phyloP scores from a whole-genome alignment of 2,888 invertebrate species.

The Chydorus sphaericus region DNA sequence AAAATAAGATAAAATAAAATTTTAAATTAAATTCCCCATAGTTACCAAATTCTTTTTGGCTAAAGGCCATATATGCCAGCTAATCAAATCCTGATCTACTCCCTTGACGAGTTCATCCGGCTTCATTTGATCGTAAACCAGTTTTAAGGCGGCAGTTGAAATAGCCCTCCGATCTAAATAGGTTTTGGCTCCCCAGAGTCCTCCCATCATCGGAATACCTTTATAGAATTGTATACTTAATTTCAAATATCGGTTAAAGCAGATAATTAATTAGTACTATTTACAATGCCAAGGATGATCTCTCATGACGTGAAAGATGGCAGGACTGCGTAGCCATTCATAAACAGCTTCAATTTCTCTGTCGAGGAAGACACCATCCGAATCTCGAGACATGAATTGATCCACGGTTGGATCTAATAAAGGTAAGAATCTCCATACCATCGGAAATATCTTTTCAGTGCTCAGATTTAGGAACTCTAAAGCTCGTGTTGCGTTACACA shows the following conservation, averaged over 20 bases:
- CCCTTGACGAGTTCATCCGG: background rate
- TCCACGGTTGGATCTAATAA: constrained; percentile 19
- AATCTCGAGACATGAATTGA: constrained; percentile 18
- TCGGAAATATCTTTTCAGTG: background rate
- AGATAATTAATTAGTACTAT: background rate
- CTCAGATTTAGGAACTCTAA: too few species aligned
- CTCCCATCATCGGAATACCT: background rate
- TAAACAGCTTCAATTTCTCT: constrained; percentile 19
- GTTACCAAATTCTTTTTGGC: constrained; percentile 1
- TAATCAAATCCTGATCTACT: background rate
- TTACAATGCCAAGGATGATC: constrained; percentile 18
- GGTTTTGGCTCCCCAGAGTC: constrained; percentile 9
- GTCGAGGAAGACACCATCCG: constrained; percentile 17
- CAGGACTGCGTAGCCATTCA: constrained; percentile 18
- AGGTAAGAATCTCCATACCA: constrained; percentile 18
- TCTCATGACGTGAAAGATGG: constrained; percentile 20
- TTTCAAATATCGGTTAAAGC: background rate
- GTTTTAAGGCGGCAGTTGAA: background rate
- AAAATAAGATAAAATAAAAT: background rate
- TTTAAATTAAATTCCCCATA: too few species aligned
- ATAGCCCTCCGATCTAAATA: background rate
- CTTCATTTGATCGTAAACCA: background rate
- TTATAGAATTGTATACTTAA: too few species aligned
- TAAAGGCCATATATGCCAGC: background rate
- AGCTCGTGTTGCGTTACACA: constrained; percentile 11